These are phyloP conservation scores for Chloroceryle aenea DNA, from an alignment of 2,113 vertebrate species.

Conservation along the genomic window DNA sequence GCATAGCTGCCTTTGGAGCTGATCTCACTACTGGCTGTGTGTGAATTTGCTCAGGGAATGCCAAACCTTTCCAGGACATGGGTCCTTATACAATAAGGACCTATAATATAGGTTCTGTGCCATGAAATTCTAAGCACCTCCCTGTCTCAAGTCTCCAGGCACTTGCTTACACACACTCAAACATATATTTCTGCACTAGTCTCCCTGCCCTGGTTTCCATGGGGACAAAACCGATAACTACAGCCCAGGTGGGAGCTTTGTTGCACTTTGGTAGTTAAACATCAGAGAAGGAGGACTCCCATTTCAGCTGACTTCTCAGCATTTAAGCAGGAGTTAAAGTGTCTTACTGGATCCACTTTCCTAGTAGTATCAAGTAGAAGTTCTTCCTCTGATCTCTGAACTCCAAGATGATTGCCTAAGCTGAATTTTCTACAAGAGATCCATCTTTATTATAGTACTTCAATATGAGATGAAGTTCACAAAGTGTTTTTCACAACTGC, in stretches of 20 bases:
- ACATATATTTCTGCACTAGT: rapidly evolving
- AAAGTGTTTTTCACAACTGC: neutral
- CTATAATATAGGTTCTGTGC: neutral
- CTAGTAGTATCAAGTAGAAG: neutral
- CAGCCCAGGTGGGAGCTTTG: neutral
- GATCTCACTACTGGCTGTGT: neutral
- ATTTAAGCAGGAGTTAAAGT: neutral
- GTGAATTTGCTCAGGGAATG: neutral
- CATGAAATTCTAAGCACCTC: neutral
- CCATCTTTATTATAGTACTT: neutral
- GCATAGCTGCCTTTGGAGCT: neutral
- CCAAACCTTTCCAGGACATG: neutral
- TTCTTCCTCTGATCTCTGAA: neutral
- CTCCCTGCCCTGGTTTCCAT: neutral
- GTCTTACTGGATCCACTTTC: neutral
- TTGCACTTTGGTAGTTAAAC: neutral
- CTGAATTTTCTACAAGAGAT: neutral
- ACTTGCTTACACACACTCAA: neutral
- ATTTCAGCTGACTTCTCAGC: neutral
- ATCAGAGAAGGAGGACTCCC: neutral
- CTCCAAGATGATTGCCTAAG: neutral
- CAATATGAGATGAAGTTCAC: neutral
- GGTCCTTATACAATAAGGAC: neutral
- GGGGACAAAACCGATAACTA: neutral
- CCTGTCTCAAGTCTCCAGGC: neutral